phyloP scores from a whole-genome alignment of 2,797 vertebrate genomes.

The Acanthurus tractus region DNA sequence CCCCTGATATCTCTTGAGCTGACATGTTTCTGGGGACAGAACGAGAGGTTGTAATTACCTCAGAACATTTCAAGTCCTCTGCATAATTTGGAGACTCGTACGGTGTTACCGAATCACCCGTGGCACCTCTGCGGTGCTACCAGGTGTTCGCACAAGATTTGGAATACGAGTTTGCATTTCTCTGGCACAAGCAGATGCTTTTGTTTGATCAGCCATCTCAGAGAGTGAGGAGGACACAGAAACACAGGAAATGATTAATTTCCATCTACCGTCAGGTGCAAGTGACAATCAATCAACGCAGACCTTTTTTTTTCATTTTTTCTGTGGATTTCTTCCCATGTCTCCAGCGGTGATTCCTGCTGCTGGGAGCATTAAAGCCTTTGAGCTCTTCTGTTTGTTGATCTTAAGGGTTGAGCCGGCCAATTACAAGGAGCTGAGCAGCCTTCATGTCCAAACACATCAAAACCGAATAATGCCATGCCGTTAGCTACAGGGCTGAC shows the following conservation, averaged over 20 bases:
- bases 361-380: conserved; percentile 35
- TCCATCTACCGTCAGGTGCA: conserved; percentile 28
- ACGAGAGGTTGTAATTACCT: background rate
- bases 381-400: conserved; percentile 42
- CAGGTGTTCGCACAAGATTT: conserved; percentile 4
- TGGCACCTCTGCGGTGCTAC: background rate
- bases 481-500: conserved; percentile 47
- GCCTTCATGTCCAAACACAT: conserved; percentile 61
- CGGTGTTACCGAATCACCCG: background rate
- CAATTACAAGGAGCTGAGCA: conserved; percentile 58
- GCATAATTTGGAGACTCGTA: background rate
- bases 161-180: conserved; percentile 4
- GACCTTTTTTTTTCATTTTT: conserved; percentile 17
- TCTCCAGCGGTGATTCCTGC: conserved; percentile 14
- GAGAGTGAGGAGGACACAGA: conserved; percentile 7
- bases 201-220: conserved; percentile 26
- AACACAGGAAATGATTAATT: conserved; percentile 16
- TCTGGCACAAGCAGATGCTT: conserved; percentile 43
- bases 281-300: conserved; percentile 48
- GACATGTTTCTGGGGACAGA: background rate
- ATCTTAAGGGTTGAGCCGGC: conserved; percentile 43
- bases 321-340: conserved; percentile 4
- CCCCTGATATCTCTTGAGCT: background rate
- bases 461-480: conserved; percentile 67
- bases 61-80: background rate